Base-by-base conservation (phyloP, 2,113 vertebrate genomes). In the Opisthocomus hoazin region DNA sequence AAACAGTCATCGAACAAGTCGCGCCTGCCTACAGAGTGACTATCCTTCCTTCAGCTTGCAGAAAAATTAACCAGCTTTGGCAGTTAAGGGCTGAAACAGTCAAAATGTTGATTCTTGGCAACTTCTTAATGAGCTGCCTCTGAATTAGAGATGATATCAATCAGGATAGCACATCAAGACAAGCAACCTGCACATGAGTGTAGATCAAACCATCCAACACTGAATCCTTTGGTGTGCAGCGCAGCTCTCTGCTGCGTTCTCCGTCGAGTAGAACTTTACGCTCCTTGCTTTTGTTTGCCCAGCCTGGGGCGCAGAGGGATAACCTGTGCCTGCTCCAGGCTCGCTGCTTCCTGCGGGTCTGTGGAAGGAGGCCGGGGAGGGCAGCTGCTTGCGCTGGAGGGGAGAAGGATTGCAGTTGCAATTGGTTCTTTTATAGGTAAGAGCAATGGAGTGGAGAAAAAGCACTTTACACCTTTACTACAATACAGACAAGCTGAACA, bases 91-190 rank as follows among this genome's bases (percentile, higher is more conserved):
- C 81, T 87, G 87, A 20, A 91, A 46, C 71, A 50, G 74, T 43
- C 87, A 68, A 92, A 91, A 89, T 76, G 89, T 65, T 89, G 81
- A 82, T 87, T 82, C 80, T 77, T 93, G 91, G 81, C 65, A 89
- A 22, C 20, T 74, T 63, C 69, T 90, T 93, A 88, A 88, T 50
- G 89, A 80, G 69, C 45, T 4, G 15, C 45, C 66, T 69, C 51
- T 85, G 82, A 50, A n/a, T 56, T 20, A 50, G 86, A 36, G 73
- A 22, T 17, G 30, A 1, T 69, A 17, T 2, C 76, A 48, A 7
- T 4, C 41, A 58, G 51, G 85, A 32, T 22, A 4, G 37, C 43
- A 17, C 51, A 9, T 3, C 27, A 26, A 26, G 84, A 51, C 43
- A 21, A 60, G 30, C 79, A 85, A 1, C 23, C 48, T 64, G 63